These are phyloP conservation scores for Hydroisotoma schaefferi DNA, from an alignment of 2,888 invertebrate genomes.

Conservation along the genomic window DNA sequence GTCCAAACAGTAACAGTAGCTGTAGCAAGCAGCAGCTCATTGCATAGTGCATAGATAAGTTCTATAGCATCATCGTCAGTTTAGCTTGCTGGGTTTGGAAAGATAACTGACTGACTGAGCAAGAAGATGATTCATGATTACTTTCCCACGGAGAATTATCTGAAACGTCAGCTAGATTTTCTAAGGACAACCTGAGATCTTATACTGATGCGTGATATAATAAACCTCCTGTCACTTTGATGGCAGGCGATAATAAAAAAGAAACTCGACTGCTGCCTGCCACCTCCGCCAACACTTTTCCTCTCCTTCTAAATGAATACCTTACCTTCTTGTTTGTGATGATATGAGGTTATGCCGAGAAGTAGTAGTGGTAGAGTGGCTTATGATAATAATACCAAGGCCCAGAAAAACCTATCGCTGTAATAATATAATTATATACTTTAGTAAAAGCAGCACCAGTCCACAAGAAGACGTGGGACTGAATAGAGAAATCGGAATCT, in stretches of 20 bases:
- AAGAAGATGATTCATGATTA: conserved; percentile 12
- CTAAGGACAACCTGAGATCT: neutral
- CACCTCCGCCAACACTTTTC: no score
- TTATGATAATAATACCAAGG: neutral
- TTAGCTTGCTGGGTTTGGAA: neutral
- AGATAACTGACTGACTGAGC: conserved; percentile 5
- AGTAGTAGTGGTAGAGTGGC: neutral
- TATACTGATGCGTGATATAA: neutral
- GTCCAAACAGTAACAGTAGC: no score
- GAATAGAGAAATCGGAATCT: neutral
- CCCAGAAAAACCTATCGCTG: no score
- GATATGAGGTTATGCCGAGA: neutral
- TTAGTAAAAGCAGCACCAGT: no score
- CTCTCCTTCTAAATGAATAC: no score
- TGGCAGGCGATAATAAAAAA: neutral
- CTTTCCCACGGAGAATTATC: conserved; percentile 1
- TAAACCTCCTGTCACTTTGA: neutral
- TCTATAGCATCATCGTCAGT: no score
- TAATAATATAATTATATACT: no score
- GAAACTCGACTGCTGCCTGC: no score
- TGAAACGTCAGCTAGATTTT: conserved; percentile 5
- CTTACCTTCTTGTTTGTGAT: no score
- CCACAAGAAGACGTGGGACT: neutral
- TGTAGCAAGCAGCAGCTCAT: no score
- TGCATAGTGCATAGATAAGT: no score